A percentile compares a stretch with the other conserved stretches of the same genome.
Evolutionary conservation across 1,140 invertebrate genomes (phyloP).

Genomic region (Contarinia nasturtii): DNA sequence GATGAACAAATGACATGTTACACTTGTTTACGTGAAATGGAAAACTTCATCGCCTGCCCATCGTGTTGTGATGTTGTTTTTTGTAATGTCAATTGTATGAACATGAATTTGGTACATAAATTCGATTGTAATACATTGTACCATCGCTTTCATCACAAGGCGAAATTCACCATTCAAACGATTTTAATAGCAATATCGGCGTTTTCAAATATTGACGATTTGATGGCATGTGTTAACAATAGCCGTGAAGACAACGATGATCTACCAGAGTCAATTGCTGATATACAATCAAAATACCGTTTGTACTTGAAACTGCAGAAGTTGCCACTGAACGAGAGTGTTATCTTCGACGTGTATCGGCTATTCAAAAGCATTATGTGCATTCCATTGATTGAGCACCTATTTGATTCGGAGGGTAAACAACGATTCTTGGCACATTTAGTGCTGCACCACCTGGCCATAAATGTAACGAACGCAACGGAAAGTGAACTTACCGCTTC

Average conservation of each 20-base stretch:
- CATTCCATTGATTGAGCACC: not conserved
- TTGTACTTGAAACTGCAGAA: not conserved
- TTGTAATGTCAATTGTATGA: not conserved
- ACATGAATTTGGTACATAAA: not conserved
- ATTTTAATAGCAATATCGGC: not conserved
- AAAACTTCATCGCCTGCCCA: not conserved
- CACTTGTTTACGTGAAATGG: not conserved
- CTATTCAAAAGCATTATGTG: not conserved
- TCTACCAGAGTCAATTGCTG: not conserved
- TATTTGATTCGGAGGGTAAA: not conserved
- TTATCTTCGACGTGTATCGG: not conserved
- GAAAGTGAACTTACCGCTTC: not conserved
- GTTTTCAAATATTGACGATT: not conserved
- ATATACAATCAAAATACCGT: not conserved
- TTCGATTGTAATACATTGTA: not conserved
- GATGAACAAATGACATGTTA: not conserved
- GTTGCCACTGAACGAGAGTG: not conserved
- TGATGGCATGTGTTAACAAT: not conserved
- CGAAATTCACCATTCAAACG: not conserved
- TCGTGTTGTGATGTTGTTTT: not conserved
- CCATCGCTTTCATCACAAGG: not conserved
- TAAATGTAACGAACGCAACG: not conserved
- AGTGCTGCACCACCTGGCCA: not conserved
- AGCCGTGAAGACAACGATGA: not conserved
- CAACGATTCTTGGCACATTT: not conserved